A percentile compares a stretch with the other conserved stretches of the same genome.
Evolutionary conservation across 2,797 vertebrate species (phyloP).

Genomic region (Ptychobarbus kaznakovi): DNA sequence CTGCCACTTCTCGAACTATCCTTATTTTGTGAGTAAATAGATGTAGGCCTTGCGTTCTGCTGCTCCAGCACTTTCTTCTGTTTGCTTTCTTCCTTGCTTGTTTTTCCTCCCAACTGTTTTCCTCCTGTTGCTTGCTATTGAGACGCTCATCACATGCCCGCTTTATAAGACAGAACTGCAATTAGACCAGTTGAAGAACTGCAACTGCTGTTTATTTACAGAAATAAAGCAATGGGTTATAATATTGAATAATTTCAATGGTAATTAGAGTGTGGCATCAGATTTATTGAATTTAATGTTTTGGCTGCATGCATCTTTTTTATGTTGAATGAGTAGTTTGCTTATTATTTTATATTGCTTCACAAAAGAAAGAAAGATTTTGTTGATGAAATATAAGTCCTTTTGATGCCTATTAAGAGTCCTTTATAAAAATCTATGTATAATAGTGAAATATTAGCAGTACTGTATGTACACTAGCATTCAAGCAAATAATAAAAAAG

Average conservation of each 20-base stretch:
- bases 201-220: not conserved
- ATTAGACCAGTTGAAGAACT: conserved; percentile 29
- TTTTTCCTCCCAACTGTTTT: conserved; percentile 13
- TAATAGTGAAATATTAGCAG: too few relatives aligned
- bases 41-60: conserved; percentile 76
- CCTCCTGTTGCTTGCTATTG: conserved; percentile 55
- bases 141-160: conserved; percentile 59
- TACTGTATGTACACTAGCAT: too few relatives aligned
- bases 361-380: not conserved
- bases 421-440: too few relatives aligned
- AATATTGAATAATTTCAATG: not conserved
- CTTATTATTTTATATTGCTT: not conserved
- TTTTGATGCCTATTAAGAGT: too few relatives aligned
- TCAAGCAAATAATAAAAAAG: too few relatives aligned
- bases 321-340: too few relatives aligned
- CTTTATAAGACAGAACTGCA: conserved; percentile 59
- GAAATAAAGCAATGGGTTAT: conserved; percentile 2
- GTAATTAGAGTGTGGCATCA: not conserved
- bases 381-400: not conserved
- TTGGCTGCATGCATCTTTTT: too few relatives aligned
- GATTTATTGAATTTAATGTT: not conserved
- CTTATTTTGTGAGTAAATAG: conserved; percentile 75
- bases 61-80: conserved; percentile 68
- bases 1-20: conserved; percentile 68
- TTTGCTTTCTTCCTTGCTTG: conserved; percentile 26